Evolutionary conservation across 1,140 invertebrate species (phyloP), one percentile per base, ranked within the genome.

Genomic region (Caenorhabditis latens): DNA sequence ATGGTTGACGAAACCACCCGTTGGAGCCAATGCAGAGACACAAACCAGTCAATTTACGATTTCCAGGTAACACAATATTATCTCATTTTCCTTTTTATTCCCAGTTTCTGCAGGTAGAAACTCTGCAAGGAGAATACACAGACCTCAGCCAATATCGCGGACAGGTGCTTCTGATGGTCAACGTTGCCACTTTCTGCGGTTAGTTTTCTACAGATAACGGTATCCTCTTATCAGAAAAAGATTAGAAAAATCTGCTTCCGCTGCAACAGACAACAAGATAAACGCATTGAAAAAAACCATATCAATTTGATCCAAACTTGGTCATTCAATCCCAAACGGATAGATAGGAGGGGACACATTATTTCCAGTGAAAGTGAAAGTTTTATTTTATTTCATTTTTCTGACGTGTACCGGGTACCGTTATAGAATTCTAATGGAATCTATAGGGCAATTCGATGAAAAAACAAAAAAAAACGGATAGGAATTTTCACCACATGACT

Each of bases 171-270:
- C 85, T 94, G 14, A 90, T 94, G 21, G 93, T 93, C n/a, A 94
- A 94, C 89, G 92, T 94, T 61, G 93, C 93, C 24, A 93, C 93
- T 63, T 94, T 93, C 91, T 94, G 93, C 84, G 91, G 91, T 91
- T 50, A 79, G 89, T 90, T 16, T 43, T 83, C 43, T 24, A 32
- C 11, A 63, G 61, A 63, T 63, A 63, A 63, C 32, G 61, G 11
- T 19, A 63, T 63, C 19, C n/a, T 63, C 61, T 32, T 40, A 53
- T 53, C 50, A 53, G 0, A 14, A 2, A 32, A 32, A 67, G 63
- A 67, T 67, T 67, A 13, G 40, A 13, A 40, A 67, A 32, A 67
- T 67, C 63, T 79, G 14, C 32, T 32, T 32, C 32, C 32, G 32
- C 32, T 32, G 32, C 32, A 32, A 32, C 61, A 63, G n/a, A 63